These are phyloP conservation scores for Drosophila paramelanica DNA, from an alignment of 2,888 invertebrate species.

Conservation along the genomic window DNA sequence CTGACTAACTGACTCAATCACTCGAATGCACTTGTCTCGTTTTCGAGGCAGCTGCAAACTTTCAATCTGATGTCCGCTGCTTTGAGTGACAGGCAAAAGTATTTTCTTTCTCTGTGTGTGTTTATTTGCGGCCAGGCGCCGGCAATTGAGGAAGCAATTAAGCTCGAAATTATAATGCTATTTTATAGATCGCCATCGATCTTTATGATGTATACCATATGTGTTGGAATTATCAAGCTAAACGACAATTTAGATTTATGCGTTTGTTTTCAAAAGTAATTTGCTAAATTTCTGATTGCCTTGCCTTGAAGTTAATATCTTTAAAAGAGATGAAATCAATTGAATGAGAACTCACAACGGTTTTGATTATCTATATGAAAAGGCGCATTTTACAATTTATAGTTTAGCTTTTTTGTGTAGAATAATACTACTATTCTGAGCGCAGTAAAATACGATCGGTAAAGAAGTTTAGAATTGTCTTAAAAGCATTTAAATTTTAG, in stretches of 20 bases:
- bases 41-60: conserved; percentile 53
- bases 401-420: background rate
- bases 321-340: conserved; percentile 18
- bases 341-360: conserved; percentile 8
- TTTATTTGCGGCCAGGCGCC: conserved; percentile 37
- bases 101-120: background rate
- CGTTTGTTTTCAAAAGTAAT: conserved; percentile 26
- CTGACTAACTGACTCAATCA: conserved; percentile 32
- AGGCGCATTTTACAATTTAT: background rate
- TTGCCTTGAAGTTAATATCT: conserved; percentile 16
- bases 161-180: conserved; percentile 42
- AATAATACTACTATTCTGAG: too few species aligned
- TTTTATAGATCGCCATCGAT: conserved; percentile 37
- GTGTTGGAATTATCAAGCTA: conserved; percentile 22
- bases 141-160: conserved; percentile 61
- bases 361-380: background rate
- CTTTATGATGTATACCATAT: conserved; percentile 49
- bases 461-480: too few species aligned
- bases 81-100: conserved; percentile 47
- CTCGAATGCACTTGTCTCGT: conserved; percentile 54
- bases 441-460: too few species aligned
- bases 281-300: conserved; percentile 41
- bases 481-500: too few species aligned
- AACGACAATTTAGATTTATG: conserved; percentile 76
- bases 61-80: conserved; percentile 46